Percentiles rank a stretch among this genome's conserved stretches.
These are phyloP conservation scores for Equus przewalskii DNA, from an alignment of 2,113 vertebrate species.

Conservation along the genomic window DNA sequence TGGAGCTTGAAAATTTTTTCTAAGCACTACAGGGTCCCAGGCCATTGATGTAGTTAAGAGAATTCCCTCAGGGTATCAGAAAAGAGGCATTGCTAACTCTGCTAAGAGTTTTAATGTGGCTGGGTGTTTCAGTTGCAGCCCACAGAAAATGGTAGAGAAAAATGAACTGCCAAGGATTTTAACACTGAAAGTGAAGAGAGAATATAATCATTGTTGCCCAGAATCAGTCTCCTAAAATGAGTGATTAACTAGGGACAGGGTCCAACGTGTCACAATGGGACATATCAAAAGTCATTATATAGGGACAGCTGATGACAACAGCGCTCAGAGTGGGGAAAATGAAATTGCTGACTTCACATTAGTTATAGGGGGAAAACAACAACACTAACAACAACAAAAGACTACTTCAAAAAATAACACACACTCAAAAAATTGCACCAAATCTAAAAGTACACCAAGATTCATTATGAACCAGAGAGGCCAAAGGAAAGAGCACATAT, in stretches of 20 bases:
- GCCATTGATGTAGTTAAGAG: neutral
- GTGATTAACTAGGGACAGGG: conserved; percentile 85
- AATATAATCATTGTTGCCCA: conserved; percentile 80
- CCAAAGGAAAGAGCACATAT: neutral
- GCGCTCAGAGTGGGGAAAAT: conserved; percentile 75
- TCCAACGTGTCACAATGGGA: conserved; percentile 83
- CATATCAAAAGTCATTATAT: conserved; percentile 86
- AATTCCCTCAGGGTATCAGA: neutral
- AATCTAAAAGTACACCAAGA: conserved; percentile 81
- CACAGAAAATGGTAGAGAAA: conserved; percentile 73
- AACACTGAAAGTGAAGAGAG: conserved; percentile 69
- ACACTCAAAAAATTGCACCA: conserved; percentile 73
- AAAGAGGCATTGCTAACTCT: neutral
- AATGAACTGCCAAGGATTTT: conserved; percentile 74
- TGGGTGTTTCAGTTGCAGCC: conserved; percentile 73
- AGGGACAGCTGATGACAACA: conserved; percentile 84
- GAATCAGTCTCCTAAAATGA: conserved; percentile 85
- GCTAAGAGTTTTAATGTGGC: neutral
- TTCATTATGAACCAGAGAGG: conserved; percentile 80
- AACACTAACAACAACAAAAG: conserved; percentile 49
- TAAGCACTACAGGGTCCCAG: neutral
- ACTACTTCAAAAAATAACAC: conserved; percentile 82
- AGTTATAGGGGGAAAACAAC: conserved; percentile 63
- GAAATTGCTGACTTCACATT: conserved; percentile 87
- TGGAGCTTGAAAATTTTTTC: neutral